A percentile compares a stretch with the other conserved stretches of the same genome.
phyloP scores from a whole-genome alignment of 2,888 invertebrate genomes.

The Chelonus formosanus region DNA sequence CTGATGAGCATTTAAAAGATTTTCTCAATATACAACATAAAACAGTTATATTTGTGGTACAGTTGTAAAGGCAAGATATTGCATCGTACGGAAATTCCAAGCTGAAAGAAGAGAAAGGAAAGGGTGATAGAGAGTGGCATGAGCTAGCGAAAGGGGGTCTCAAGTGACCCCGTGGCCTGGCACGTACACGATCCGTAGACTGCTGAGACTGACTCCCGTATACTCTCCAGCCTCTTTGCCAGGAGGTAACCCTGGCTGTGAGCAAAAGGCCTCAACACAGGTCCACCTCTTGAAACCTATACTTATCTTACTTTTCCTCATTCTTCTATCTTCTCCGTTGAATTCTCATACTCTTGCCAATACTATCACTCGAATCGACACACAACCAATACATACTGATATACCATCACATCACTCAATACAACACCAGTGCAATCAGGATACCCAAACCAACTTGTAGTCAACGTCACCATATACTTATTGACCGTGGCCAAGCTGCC shows the following conservation, averaged over 20 bases:
- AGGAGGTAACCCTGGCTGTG: conserved; percentile 40
- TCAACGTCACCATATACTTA: conserved; percentile 58
- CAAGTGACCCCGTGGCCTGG: conserved; percentile 62
- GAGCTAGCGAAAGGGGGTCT: conserved; percentile 49
- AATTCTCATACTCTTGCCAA: conserved; percentile 14
- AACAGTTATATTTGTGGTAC: too few species aligned
- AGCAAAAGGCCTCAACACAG: conserved; percentile 38
- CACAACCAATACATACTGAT: background rate
- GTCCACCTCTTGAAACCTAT: conserved; percentile 57
- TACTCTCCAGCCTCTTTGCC: conserved; percentile 36
- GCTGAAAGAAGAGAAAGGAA: conserved; percentile 15
- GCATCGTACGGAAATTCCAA: conserved; percentile 27
- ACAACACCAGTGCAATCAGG: conserved; percentile 25
- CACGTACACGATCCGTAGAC: conserved; percentile 62
- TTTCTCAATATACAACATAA: too few species aligned
- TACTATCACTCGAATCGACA: conserved; percentile 26
- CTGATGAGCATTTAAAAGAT: too few species aligned
- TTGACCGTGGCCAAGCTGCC: conserved; percentile 58
- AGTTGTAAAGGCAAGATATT: background rate
- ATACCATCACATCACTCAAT: conserved; percentile 7
- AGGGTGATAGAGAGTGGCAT: conserved; percentile 33
- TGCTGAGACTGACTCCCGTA: conserved; percentile 59
- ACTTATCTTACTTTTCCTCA: conserved; percentile 58
- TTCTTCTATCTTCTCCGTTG: conserved; percentile 11
- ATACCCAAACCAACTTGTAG: conserved; percentile 26